phyloP scores from a whole-genome alignment of 2,113 vertebrate genomes.

The Arvicanthis niloticus region DNA sequence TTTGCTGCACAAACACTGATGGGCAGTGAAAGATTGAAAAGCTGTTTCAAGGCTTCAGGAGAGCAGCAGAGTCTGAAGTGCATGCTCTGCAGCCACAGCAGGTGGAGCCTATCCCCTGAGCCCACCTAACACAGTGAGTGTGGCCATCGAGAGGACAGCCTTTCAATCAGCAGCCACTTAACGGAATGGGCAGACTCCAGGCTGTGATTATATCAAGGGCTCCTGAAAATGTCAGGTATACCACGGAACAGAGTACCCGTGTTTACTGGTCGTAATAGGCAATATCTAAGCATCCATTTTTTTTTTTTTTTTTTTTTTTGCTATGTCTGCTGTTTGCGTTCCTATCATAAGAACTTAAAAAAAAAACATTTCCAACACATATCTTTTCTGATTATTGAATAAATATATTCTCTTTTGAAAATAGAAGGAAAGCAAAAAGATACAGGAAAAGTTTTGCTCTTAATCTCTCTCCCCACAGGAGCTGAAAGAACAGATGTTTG shows the following conservation, averaged over 20 bases:
- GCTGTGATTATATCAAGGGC: neutral
- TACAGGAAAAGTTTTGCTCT: neutral
- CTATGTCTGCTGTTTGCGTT: slow-evolving; percentile 23
- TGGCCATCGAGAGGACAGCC: neutral
- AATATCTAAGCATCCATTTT: neutral
- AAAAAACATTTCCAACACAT: slow-evolving; percentile 13
- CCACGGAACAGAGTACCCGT: neutral
- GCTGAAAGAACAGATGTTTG: neutral
- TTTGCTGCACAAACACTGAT: neutral
- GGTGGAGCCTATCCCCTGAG: neutral
- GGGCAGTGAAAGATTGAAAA: neutral
- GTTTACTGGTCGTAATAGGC: neutral
- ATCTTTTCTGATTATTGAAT: slow-evolving; percentile 54
- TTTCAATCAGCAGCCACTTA: neutral
- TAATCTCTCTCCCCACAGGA: neutral
- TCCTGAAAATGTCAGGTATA: neutral
- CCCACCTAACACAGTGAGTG: neutral
- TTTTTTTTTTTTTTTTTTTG: neutral
- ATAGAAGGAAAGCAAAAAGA: slow-evolving; percentile 6
- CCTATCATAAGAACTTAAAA: slow-evolving; percentile 29
- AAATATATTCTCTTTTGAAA: slow-evolving; percentile 5
- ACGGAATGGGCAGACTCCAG: neutral
- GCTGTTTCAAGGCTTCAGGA: neutral
- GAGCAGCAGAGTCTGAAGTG: neutral
- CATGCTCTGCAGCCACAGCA: neutral